A percentile compares a stretch with the other conserved stretches of the same genome.
Evolutionary conservation across 2,888 invertebrate genomes (phyloP).

Genomic region (Nasonia oneida): DNA sequence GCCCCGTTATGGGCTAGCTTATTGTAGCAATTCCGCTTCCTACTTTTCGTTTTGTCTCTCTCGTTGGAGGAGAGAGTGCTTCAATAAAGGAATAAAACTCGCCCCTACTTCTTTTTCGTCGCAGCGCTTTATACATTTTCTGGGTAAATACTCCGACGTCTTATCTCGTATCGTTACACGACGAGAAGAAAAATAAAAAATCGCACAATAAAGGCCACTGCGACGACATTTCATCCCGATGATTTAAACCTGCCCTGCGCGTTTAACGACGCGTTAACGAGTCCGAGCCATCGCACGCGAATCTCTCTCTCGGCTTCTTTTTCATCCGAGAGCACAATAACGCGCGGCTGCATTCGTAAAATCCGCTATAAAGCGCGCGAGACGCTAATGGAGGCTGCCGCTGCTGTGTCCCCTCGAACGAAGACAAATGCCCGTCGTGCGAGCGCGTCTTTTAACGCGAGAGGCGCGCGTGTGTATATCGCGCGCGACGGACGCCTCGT

Average conservation of each 20-base stretch:
- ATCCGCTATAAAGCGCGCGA: constrained; percentile 40
- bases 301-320: background rate
- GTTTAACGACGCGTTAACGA: constrained; percentile 63
- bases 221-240: background rate
- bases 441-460: constrained; percentile 47
- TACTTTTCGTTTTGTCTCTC: background rate
- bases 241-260: constrained; percentile 45
- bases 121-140: too few relatives aligned
- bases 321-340: background rate
- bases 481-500: constrained; percentile 57
- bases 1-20: background rate
- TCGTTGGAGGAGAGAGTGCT: background rate
- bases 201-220: background rate
- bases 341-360: constrained; percentile 50
- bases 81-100: background rate
- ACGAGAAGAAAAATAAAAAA: background rate
- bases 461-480: constrained; percentile 8
- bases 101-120: too few relatives aligned
- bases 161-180: background rate
- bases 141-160: too few relatives aligned
- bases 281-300: constrained; percentile 38
- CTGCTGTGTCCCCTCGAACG: constrained; percentile 44
- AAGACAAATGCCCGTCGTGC: constrained; percentile 59
- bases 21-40: background rate
- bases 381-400: constrained; percentile 55